Base-by-base conservation (phyloP, 2,113 vertebrate species). In the Benthochromis sp. region DNA sequence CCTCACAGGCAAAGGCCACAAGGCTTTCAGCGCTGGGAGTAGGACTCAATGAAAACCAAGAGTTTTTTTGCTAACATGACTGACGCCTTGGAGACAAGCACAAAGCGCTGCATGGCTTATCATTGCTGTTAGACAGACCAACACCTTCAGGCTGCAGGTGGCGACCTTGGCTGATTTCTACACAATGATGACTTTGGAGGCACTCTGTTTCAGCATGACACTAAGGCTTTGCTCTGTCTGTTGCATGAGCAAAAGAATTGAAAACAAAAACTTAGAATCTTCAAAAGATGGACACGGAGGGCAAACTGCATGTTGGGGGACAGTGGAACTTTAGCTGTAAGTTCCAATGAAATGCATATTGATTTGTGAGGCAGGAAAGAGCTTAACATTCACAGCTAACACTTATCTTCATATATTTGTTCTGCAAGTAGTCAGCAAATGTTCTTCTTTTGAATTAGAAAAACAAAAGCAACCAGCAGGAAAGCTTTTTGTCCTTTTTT, bases 391-490 rank as follows among this genome's bases (percentile, higher is more conserved):
- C 27, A 16, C 36, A 29, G 3, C 14, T 19, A 27, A 61, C 52
- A 34, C 29, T 45, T 84, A 21, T 61, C 53, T 12, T 79, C 2
- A 81, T 86, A 84, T 73, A 79, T 81, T 61, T 88, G 38, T 73
- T 88, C n/a, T 69, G 52, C n/a, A 78, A 81, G 29, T 63, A 55
- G 73, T 93, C 83, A 88, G 92, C 85, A 91, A 47, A 87, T 86
- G 80, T 87, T 59, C 10, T 50, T 27, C 43, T 82, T 90, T 91
- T 87, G 85, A 90, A 88, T 87, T 63, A 87, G 36, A 84, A 63
- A 93, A 90, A 91, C 86, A 93, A 93, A 95, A 90, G 83, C 83
- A 92, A 92, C 92, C 54, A 83, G 43, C 86, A 85, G 69, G 85
- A 89, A 92, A 89, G 91, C 84, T 84, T 81, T 94, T 87, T 90